A percentile compares a stretch with the other conserved stretches of the same genome.
These are phyloP conservation scores for Ammodytes marinus DNA, from an alignment of 2,113 vertebrate species.

Conservation along the genomic window DNA sequence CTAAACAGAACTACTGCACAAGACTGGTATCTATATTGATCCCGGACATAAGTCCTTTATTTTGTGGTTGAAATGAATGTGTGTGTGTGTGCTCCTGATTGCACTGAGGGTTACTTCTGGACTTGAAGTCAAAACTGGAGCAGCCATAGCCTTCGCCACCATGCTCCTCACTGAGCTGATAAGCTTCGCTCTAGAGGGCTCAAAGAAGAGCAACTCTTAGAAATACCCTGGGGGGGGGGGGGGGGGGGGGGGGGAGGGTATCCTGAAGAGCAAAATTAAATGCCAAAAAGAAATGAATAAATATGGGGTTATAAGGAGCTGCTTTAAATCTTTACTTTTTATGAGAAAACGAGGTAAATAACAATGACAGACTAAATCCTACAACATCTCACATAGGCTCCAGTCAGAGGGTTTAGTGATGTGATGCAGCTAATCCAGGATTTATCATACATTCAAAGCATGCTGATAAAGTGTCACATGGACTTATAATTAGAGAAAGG, in stretches of 20 bases:
- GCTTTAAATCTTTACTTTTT: slow-evolving; percentile 18
- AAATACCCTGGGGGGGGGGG: background rate
- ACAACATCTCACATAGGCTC: slow-evolving; percentile 16
- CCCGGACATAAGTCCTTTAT: background rate
- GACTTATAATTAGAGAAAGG: slow-evolving; percentile 35
- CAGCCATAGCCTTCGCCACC: slow-evolving; percentile 2
- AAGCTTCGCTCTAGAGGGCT: slow-evolving; percentile 32
- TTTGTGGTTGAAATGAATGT: slow-evolving; percentile 7
- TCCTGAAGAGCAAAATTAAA: slow-evolving; percentile 25
- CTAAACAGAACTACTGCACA: background rate
- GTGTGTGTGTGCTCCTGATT: background rate
- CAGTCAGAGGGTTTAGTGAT: slow-evolving; percentile 12
- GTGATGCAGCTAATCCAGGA: slow-evolving; percentile 39
- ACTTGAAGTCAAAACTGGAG: slow-evolving; percentile 39
- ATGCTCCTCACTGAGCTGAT: slow-evolving; percentile 31
- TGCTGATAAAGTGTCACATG: slow-evolving; percentile 17
- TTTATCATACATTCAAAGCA: slow-evolving; percentile 36
- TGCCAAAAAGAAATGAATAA: slow-evolving; percentile 15
- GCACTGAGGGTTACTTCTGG: background rate
- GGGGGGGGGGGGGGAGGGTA: background rate
- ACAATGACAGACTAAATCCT: slow-evolving; percentile 26
- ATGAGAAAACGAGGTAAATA: slow-evolving; percentile 36
- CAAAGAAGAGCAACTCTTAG: background rate
- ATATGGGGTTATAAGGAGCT: background rate
- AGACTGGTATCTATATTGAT: background rate